Conservation (phyloP, 2,797 vertebrate species). For the Chrosomus eos region DNA sequence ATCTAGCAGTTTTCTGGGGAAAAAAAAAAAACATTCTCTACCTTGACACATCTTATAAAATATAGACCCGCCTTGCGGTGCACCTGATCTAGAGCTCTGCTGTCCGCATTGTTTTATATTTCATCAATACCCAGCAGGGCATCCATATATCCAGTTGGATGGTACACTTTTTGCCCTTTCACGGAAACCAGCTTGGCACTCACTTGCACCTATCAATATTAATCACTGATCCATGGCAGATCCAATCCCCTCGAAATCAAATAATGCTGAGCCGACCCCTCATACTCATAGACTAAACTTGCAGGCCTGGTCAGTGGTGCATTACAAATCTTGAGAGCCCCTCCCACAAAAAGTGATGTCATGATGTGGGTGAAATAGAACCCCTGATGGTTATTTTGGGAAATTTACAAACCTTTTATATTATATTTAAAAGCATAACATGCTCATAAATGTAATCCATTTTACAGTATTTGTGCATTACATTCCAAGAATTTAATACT, state of each 20-base stretch:
- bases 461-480: background rate
- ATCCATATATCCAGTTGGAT: conserved; percentile 33
- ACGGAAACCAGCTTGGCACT: conserved; percentile 42
- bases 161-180: conserved; percentile 38
- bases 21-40: background rate
- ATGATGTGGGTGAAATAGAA: background rate
- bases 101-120: conserved; percentile 46
- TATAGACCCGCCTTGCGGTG: conserved; percentile 29
- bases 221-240: conserved; percentile 41
- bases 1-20: conserved; percentile 5
- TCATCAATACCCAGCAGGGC: conserved; percentile 30
- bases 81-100: conserved; percentile 35
- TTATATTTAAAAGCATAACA: background rate
- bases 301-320: background rate
- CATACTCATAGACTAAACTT: conserved; percentile 18
- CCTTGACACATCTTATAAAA: conserved; percentile 40
- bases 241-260: conserved; percentile 34
- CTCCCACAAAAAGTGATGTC: conserved; percentile 7
- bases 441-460: background rate
- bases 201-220: conserved; percentile 43
- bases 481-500: background rate
- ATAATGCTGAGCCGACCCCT: conserved; percentile 28
- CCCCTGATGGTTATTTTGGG: background rate
- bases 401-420: background rate
- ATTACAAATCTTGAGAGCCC: background rate